These are phyloP conservation scores for Molothrus ater DNA, from an alignment of 2,797 vertebrate genomes.

Conservation along the genomic window DNA sequence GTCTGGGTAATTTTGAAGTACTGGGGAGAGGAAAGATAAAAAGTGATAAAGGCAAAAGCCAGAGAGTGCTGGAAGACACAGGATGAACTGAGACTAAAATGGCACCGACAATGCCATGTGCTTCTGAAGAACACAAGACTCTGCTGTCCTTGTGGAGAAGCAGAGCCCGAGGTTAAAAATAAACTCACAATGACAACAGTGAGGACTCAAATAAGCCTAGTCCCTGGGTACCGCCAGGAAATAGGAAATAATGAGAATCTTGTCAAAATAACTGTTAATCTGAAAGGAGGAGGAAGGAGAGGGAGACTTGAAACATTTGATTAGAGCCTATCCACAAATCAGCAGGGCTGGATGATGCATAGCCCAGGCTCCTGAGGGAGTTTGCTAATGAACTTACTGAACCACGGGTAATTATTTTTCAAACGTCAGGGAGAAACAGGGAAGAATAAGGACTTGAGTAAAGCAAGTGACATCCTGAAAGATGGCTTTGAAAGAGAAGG, in stretches of 20 bases:
- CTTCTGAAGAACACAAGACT: slow-evolving; percentile 29
- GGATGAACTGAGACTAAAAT: not conserved
- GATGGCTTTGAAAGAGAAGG: not conserved
- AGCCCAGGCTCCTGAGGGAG: slow-evolving; percentile 55
- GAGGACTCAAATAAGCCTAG: slow-evolving; percentile 63
- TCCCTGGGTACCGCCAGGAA: slow-evolving; percentile 52
- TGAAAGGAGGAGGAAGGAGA: slow-evolving; percentile 56
- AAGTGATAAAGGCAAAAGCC: not conserved
- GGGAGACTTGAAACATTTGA: slow-evolving; percentile 58
- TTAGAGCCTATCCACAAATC: slow-evolving; percentile 58
- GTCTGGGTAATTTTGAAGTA: not conserved
- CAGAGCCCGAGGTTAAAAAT: slow-evolving; percentile 62
- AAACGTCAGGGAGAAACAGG: slow-evolving; percentile 44
- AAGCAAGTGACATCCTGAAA: slow-evolving; percentile 22
- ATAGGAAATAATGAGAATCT: slow-evolving; percentile 70
- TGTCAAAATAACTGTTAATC: slow-evolving; percentile 72
- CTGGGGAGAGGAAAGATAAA: not conserved
- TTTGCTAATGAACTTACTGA: slow-evolving; percentile 68
- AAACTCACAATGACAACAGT: slow-evolving; percentile 62
- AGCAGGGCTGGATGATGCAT: slow-evolving; percentile 48
- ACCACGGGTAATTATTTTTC: slow-evolving; percentile 66
- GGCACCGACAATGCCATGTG: not conserved
- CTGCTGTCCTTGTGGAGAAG: slow-evolving; percentile 50
- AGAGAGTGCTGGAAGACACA: not conserved
- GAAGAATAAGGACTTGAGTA: slow-evolving; percentile 6